These are phyloP conservation scores for Seriola dumerili DNA, from an alignment of 2,113 vertebrate species.

Conservation along the genomic window DNA sequence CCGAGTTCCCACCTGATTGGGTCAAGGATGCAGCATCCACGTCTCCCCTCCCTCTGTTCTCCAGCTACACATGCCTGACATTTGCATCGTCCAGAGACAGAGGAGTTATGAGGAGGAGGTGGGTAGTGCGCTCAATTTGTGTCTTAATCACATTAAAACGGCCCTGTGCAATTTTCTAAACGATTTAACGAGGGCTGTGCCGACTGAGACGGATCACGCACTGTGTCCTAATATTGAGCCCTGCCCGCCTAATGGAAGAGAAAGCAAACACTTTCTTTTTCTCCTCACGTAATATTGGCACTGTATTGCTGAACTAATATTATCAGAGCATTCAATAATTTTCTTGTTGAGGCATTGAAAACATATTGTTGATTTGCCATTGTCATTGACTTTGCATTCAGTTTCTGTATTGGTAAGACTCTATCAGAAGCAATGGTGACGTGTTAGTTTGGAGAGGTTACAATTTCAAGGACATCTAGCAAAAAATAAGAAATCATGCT, in stretches of 20 bases:
- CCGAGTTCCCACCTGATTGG: slow-evolving; percentile 11
- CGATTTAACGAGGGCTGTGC: slow-evolving; percentile 60
- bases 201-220: slow-evolving; percentile 53
- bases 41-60: slow-evolving; percentile 17
- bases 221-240: slow-evolving; percentile 55
- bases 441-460: background rate
- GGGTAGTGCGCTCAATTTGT: slow-evolving; percentile 55
- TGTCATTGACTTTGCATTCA: slow-evolving; percentile 7
- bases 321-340: slow-evolving; percentile 12
- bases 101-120: slow-evolving; percentile 39
- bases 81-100: slow-evolving; percentile 45
- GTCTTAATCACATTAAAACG: slow-evolving; percentile 71
- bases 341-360: background rate
- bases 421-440: background rate
- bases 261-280: slow-evolving; percentile 53
- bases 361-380: slow-evolving; percentile 5
- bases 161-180: slow-evolving; percentile 66
- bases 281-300: slow-evolving; percentile 13
- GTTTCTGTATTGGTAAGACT: slow-evolving; percentile 3
- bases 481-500: background rate
- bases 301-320: slow-evolving; percentile 26
- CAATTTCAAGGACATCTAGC: background rate
- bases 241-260: slow-evolving; percentile 47
- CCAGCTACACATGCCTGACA: slow-evolving; percentile 45
- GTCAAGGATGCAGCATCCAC: slow-evolving; percentile 28